Percentiles rank a stretch among this genome's conserved stretches.
These are phyloP conservation scores for Liopterus haemorrhoidalis DNA, from an alignment of 2,888 invertebrate species.

Conservation along the genomic window DNA sequence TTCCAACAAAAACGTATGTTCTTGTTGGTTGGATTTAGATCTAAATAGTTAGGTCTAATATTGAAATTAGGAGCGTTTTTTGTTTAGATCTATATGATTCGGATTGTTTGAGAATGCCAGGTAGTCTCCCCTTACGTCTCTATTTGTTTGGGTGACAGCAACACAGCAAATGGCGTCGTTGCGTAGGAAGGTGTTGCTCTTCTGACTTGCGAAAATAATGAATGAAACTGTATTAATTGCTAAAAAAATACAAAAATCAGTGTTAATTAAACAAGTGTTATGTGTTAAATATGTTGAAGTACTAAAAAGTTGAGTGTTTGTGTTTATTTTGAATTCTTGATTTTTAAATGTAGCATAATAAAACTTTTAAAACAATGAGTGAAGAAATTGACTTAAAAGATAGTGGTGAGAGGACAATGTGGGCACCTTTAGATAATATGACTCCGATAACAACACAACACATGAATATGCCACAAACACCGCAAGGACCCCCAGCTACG, in stretches of 20 bases:
- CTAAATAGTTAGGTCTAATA: no score
- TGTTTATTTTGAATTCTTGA: no score
- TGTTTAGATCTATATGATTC: no score
- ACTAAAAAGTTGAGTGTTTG: no score
- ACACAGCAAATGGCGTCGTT: slow-evolving; percentile 24
- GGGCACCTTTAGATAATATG: slow-evolving; percentile 41
- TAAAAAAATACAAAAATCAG: slow-evolving; percentile 13
- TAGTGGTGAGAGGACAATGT: slow-evolving; percentile 37
- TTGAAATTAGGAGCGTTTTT: no score
- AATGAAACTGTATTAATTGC: slow-evolving; percentile 17
- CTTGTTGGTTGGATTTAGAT: no score
- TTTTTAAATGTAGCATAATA: no score
- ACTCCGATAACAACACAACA: slow-evolving; percentile 37
- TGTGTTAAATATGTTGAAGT: no score
- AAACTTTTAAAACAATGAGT: slow-evolving; percentile 45
- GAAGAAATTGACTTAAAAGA: slow-evolving; percentile 42
- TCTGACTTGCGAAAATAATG: slow-evolving; percentile 18
- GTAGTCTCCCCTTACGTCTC: no score
- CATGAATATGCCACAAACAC: slow-evolving; percentile 49
- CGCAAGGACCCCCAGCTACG: slow-evolving; percentile 52
- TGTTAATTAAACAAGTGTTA: slow-evolving; percentile 11
- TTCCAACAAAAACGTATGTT: no score
- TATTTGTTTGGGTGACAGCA: no score
- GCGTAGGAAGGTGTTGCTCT: slow-evolving; percentile 20
- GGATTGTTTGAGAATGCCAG: no score